Base-by-base conservation (phyloP, 2,888 invertebrate genomes). In the Trissoscelio sp. region DNA sequence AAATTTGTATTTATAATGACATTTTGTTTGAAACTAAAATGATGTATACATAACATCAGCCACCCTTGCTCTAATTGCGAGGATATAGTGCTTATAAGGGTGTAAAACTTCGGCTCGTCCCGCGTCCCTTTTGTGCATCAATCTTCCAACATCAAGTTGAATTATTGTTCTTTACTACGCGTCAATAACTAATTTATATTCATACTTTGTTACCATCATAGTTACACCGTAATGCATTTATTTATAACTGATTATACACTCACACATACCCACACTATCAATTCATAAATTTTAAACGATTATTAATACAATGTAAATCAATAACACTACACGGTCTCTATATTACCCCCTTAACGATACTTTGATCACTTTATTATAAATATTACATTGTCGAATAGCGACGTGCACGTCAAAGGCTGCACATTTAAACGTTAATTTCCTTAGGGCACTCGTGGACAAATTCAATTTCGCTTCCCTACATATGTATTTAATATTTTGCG, bases 131-230 rank as follows among this genome's bases (percentile, higher is more conserved):
- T 72, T 72, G 55, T 66, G 58, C 72, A 72, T 79, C 79, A 79
- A 66, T 79, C 79, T 79, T 67, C 73, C 53, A 55, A 46, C 67
- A 73, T 67, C 79, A 67, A 73, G 79, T 73, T 79, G 53, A 67
- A 73, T 79, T 60, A 62, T 73, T 67, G 67, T 79, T 67, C 67
- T 73, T 79, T 73, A 60, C 73, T 51, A 12, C 44, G 46, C 79
- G 67, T 79, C 53, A 73, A 79, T 79, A 79, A 66, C 73, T 69
- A 67, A 79, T 79, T 73, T 72, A 79, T 73, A 79, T 73, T 79
- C 79, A 79, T 58, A 72, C 60, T 67, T 67, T 66, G 79, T 64
- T 62, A 24, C 79, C 79, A 48, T 57, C 60, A 51, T 67, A 73
- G 60, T 72, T 60, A 60, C 66, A 73, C 0, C 37, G 66, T 72